These are phyloP conservation scores for Dissostichus mawsoni DNA, from an alignment of 2,113 vertebrate species.

Conservation along the genomic window DNA sequence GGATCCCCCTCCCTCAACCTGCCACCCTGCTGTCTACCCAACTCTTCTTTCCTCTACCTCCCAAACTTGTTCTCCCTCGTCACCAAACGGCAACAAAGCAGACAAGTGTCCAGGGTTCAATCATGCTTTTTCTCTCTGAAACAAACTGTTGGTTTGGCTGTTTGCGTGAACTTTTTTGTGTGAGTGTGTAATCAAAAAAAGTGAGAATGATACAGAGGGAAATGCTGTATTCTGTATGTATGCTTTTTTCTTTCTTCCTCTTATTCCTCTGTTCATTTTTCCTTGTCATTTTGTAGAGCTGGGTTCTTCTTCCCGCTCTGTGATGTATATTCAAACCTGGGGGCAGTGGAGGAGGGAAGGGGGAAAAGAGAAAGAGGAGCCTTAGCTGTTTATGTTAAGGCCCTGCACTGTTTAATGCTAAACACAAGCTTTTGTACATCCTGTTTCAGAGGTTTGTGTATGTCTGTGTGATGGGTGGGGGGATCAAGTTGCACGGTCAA, in stretches of 20 bases:
- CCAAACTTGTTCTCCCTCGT: conserved; percentile 67
- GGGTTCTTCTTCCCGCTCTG: conserved; percentile 15
- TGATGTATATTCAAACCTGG: conserved; percentile 54
- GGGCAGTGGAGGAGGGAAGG: conserved; percentile 17
- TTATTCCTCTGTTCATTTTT: conserved; percentile 43
- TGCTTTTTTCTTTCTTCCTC: conserved; percentile 37
- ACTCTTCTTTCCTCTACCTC: conserved; percentile 73
- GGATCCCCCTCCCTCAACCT: conserved; percentile 48
- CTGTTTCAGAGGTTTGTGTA: conserved; percentile 66
- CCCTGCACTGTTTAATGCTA: conserved; percentile 77
- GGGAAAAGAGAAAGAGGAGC: conserved; percentile 18
- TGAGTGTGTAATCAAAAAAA: conserved; percentile 24
- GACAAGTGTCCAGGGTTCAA: conserved; percentile 82
- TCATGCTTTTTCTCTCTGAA: conserved; percentile 56
- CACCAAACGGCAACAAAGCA: conserved; percentile 77
- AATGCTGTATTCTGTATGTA: conserved; percentile 63
- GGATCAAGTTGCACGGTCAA: conserved; percentile 51
- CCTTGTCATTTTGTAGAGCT: conserved; percentile 59
- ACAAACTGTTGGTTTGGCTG: conserved; percentile 60
- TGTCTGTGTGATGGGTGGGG: conserved; percentile 47
- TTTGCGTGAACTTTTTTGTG: conserved; percentile 47
- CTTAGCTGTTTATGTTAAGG: conserved; percentile 69
- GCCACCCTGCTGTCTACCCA: conserved; percentile 30
- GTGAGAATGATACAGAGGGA: conserved; percentile 52
- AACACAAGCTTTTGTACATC: conserved; percentile 80